phyloP scores from a whole-genome alignment of 2,888 invertebrate species.

The Ischnura elegans region DNA sequence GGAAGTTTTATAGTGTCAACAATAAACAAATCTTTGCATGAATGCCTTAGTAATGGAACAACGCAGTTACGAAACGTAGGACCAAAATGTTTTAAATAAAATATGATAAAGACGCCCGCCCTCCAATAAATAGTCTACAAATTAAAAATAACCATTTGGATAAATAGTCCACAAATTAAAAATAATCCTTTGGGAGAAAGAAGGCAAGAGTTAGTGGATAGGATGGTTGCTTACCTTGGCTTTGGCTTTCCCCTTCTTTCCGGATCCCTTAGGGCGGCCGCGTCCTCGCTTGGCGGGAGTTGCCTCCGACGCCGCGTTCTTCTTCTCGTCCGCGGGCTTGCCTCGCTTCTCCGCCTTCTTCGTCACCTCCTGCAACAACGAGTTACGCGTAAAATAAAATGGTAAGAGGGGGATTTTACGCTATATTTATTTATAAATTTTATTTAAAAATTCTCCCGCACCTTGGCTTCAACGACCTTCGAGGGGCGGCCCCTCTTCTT shows the following conservation, averaged over 20 bases:
- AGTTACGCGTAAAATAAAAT: background rate
- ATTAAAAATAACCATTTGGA: too few species aligned
- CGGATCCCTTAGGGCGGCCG: constrained; percentile 81
- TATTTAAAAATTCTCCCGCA: background rate
- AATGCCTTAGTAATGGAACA: too few species aligned
- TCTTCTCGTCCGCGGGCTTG: constrained; percentile 73
- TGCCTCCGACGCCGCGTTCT: constrained; percentile 73
- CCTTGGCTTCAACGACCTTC: constrained; percentile 70
- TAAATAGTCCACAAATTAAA: too few species aligned
- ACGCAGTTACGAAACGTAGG: too few species aligned
- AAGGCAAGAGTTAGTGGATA: too few species aligned
- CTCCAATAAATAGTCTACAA: constrained; percentile 71
- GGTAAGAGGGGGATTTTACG: background rate
- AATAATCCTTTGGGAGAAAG: too few species aligned
- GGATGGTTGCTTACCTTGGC: constrained; percentile 78
- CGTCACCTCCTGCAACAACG: constrained; percentile 70
- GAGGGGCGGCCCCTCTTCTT: constrained; percentile 73
- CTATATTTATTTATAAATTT: background rate
- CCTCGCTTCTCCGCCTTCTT: constrained; percentile 74
- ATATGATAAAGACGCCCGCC: too few species aligned
- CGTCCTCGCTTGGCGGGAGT: constrained; percentile 80
- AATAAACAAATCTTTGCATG: too few species aligned
- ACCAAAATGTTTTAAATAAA: too few species aligned
- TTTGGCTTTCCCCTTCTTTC: constrained; percentile 78
- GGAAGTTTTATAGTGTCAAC: too few species aligned